These are phyloP conservation scores for Trypoxylon attenuatum DNA, from an alignment of 2,888 invertebrate species.

Conservation along the genomic window DNA sequence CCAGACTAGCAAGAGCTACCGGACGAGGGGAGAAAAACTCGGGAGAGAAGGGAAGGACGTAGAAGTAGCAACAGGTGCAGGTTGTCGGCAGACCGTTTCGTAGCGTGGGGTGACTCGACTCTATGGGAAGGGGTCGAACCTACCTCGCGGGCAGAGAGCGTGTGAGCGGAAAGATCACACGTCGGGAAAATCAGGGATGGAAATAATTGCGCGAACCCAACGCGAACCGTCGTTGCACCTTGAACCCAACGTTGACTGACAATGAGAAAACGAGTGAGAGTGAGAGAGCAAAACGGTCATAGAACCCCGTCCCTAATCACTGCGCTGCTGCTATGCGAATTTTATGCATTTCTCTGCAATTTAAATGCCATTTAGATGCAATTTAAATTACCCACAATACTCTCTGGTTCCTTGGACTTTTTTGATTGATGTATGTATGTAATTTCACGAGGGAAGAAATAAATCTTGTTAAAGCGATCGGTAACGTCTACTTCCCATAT, in stretches of 20 bases:
- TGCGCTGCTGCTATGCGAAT: too few species aligned
- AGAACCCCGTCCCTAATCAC: too few species aligned
- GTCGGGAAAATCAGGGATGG: slow-evolving; percentile 45
- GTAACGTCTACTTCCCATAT: too few species aligned
- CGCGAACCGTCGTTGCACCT: background rate
- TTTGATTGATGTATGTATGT: too few species aligned
- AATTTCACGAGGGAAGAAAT: too few species aligned
- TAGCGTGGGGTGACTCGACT: slow-evolving; percentile 13
- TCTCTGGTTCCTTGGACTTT: too few species aligned
- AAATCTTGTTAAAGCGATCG: too few species aligned
- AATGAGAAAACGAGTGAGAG: background rate
- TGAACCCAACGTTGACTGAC: background rate
- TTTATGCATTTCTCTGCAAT: too few species aligned
- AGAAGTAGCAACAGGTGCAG: background rate
- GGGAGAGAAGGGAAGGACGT: background rate
- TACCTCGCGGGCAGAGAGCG: slow-evolving; percentile 26
- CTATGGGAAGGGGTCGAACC: slow-evolving; percentile 12
- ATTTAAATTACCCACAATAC: too few species aligned
- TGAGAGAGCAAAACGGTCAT: background rate
- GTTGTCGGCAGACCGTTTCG: background rate
- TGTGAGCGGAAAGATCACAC: slow-evolving; percentile 47
- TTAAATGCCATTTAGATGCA: too few species aligned
- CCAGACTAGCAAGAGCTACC: background rate
- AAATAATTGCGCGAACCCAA: slow-evolving; percentile 14
- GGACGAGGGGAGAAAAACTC: background rate